Evolutionary conservation across 2,113 vertebrate genomes (phyloP).

Genomic region (Todiramphus chloris): DNA sequence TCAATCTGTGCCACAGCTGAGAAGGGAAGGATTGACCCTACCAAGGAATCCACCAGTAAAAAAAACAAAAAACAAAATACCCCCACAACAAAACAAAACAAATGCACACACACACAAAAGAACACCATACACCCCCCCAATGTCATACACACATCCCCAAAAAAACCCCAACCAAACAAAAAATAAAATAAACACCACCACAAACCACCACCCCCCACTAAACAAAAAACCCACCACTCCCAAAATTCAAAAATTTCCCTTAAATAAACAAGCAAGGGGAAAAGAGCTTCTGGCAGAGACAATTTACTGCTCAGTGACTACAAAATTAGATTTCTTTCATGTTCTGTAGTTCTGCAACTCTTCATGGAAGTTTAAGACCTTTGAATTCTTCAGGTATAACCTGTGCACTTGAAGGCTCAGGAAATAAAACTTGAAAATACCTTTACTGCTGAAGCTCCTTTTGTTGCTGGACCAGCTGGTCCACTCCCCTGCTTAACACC

Average conservation of each 20-base stretch:
- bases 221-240: background rate
- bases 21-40: background rate
- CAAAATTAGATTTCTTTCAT: background rate
- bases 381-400: background rate
- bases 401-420: background rate
- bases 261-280: background rate
- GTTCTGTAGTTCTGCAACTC: background rate
- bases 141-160: background rate
- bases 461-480: conserved; percentile 42
- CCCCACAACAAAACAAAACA: background rate
- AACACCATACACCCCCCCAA: background rate
- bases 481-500: conserved; percentile 59
- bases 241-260: background rate
- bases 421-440: background rate
- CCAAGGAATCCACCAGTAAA: background rate
- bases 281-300: background rate
- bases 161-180: background rate
- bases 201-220: background rate
- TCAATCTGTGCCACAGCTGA: background rate
- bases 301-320: background rate
- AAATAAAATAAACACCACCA: background rate
- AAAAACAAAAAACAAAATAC: background rate
- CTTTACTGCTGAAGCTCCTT: conserved; percentile 27
- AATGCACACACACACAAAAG: background rate
- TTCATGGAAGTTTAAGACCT: background rate